phyloP scores from a whole-genome alignment of 2,888 invertebrate genomes.

The Drosophila subsilvestris region DNA sequence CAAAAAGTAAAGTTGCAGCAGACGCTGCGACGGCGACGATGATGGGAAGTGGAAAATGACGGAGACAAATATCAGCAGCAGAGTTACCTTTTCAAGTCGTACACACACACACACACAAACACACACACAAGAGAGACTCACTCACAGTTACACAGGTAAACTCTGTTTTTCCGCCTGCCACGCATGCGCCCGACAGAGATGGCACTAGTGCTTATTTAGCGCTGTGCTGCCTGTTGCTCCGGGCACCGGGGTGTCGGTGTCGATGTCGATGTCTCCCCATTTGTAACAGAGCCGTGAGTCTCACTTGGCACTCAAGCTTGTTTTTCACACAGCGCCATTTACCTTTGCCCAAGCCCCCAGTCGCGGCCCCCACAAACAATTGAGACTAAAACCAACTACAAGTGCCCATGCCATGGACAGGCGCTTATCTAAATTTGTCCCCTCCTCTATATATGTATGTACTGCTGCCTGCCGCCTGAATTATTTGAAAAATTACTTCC shows the following conservation, averaged over 20 bases:
- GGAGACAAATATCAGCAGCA: constrained; percentile 70
- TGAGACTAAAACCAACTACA: constrained; percentile 19
- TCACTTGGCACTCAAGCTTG: constrained; percentile 61
- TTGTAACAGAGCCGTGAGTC: constrained; percentile 62
- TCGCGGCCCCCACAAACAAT: constrained; percentile 1
- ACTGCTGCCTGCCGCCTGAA: constrained; percentile 12
- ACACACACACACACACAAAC: constrained; percentile 18
- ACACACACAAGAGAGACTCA: constrained; percentile 4
- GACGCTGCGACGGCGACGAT: constrained; percentile 50
- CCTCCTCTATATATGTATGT: constrained; percentile 9
- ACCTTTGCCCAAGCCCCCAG: constrained; percentile 32
- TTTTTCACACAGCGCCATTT: constrained; percentile 59
- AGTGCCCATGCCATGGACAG: constrained; percentile 29
- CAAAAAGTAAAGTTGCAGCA: constrained; percentile 75
- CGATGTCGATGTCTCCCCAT: constrained; percentile 56
- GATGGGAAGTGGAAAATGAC: constrained; percentile 30
- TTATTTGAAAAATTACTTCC: constrained; percentile 52
- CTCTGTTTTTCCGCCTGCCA: constrained; percentile 51
- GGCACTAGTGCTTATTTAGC: constrained; percentile 40
- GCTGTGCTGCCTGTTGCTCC: constrained; percentile 18
- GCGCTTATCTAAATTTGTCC: constrained; percentile 60
- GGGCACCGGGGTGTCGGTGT: constrained; percentile 70
- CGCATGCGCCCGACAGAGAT: constrained; percentile 73
- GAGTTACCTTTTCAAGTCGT: constrained; percentile 72
- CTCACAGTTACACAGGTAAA: constrained; percentile 6